Conservation (phyloP, 2,113 vertebrate species). For the Periophthalmus modestus region DNA sequence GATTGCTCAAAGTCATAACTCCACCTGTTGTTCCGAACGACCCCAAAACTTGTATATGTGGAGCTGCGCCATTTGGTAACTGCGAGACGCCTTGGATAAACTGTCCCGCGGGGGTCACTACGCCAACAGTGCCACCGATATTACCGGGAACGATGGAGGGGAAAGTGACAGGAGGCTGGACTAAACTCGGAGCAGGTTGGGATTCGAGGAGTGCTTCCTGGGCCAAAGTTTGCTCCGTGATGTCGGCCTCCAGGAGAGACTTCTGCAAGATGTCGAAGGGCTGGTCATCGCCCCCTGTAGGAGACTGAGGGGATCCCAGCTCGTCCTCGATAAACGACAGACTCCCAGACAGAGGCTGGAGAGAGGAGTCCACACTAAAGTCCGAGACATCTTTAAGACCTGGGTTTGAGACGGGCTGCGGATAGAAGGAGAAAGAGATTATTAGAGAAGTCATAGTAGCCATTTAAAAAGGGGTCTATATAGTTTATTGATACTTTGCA, state of each 20-base stretch:
- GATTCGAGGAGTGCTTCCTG: slow-evolving; percentile 96
- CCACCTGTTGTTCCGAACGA: slow-evolving; percentile 88
- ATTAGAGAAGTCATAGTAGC: no score
- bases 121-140: slow-evolving; percentile 69
- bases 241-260: slow-evolving; percentile 96
- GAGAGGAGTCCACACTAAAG: slow-evolving; percentile 83
- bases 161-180: slow-evolving; percentile 66
- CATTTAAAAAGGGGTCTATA: no score
- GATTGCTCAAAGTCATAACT: slow-evolving; percentile 94
- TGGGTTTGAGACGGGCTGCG: slow-evolving; percentile 66
- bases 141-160: slow-evolving; percentile 76
- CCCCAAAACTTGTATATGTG: slow-evolving; percentile 93
- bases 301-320: slow-evolving; percentile 83
- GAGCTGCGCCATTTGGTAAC: slow-evolving; percentile 90
- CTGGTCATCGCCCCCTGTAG: slow-evolving; percentile 89
- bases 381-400: slow-evolving; percentile 89
- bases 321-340: slow-evolving; percentile 97
- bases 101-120: slow-evolving; percentile 86
- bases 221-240: slow-evolving; percentile 96
- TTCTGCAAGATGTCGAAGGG: slow-evolving; percentile 99
- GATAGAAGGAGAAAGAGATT: slow-evolving; percentile 7
- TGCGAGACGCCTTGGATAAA: slow-evolving; percentile 90
- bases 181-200: slow-evolving; percentile 77
- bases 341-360: slow-evolving; percentile 90
- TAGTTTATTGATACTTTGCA: no score